Evolutionary conservation across 2,888 invertebrate genomes (phyloP).

Genomic region (Metallyticus violacea): DNA sequence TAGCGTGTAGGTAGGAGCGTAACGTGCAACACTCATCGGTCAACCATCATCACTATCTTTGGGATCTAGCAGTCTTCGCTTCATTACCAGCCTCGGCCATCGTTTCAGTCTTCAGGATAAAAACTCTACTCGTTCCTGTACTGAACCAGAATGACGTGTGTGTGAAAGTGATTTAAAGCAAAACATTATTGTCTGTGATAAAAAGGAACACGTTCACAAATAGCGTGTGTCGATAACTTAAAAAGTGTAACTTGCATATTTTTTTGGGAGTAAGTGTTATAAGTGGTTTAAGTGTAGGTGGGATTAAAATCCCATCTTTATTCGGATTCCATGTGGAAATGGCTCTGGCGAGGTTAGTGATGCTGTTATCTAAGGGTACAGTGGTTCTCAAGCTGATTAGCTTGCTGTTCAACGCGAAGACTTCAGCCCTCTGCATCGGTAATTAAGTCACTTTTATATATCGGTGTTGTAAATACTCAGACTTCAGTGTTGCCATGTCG

Average conservation of each 20-base stretch:
- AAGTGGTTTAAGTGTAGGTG: constrained; percentile 1
- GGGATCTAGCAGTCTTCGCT: neutral
- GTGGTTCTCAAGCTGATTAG: neutral
- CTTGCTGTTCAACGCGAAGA: neutral
- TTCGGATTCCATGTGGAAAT: constrained; percentile 62
- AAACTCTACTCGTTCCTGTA: neutral
- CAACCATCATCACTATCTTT: too few relatives aligned
- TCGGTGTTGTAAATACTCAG: neutral
- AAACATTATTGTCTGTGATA: neutral
- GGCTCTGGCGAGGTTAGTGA: constrained; percentile 63
- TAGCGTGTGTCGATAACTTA: neutral
- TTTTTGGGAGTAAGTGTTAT: neutral
- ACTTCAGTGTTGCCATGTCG: neutral
- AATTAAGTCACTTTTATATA: neutral
- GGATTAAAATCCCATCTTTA: neutral
- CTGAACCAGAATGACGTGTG: neutral
- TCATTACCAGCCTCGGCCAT: neutral
- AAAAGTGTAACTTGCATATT: neutral
- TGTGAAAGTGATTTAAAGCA: neutral
- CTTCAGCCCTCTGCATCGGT: neutral
- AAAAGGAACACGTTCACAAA: neutral
- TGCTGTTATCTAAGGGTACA: neutral
- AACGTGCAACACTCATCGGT: neutral
- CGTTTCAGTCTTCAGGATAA: too few relatives aligned
- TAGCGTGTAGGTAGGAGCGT: neutral